phyloP scores from a whole-genome alignment of 2,888 invertebrate species.

The Nymphalis c-album region DNA sequence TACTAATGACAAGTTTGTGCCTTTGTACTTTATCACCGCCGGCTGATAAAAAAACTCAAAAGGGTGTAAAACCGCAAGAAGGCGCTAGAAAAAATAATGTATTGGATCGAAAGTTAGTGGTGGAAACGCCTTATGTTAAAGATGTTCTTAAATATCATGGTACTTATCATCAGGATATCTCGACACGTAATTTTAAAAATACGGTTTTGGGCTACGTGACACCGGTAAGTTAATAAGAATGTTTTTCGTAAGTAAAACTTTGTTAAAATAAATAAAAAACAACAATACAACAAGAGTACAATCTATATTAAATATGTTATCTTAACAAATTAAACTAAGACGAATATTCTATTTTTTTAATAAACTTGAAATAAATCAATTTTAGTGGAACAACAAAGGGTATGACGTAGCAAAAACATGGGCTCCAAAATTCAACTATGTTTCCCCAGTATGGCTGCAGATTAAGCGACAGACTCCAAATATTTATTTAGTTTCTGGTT shows the following conservation, averaged over 20 bases:
- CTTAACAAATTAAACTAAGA: too few species aligned
- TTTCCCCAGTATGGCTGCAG: conserved; percentile 98
- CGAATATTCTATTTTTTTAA: conserved; percentile 20
- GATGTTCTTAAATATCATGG: conserved; percentile 90
- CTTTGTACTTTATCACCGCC: conserved; percentile 75
- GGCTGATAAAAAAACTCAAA: conserved; percentile 71
- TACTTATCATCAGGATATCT: conserved; percentile 87
- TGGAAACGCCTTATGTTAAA: conserved; percentile 83
- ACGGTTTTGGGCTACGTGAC: conserved; percentile 95
- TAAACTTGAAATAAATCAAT: conserved; percentile 1
- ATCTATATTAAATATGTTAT: too few species aligned
- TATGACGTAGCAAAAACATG: conserved; percentile 95
- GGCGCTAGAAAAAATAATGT: conserved; percentile 85
- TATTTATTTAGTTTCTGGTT: conserved; percentile 85
- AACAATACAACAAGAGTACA: neutral
- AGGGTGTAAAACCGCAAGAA: conserved; percentile 72
- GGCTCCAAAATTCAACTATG: conserved; percentile 92
- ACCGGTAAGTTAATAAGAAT: conserved; percentile 78
- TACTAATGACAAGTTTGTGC: conserved; percentile 65
- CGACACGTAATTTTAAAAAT: conserved; percentile 84
- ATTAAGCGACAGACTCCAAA: conserved; percentile 84
- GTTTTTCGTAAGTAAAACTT: neutral
- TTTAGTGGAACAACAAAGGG: conserved; percentile 97
- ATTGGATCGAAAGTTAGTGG: conserved; percentile 86
- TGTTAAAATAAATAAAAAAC: neutral